Percentiles rank a stretch among this genome's conserved stretches.
Conservation (phyloP, 2,888 invertebrate genomes). For the Andrena camellia region DNA sequence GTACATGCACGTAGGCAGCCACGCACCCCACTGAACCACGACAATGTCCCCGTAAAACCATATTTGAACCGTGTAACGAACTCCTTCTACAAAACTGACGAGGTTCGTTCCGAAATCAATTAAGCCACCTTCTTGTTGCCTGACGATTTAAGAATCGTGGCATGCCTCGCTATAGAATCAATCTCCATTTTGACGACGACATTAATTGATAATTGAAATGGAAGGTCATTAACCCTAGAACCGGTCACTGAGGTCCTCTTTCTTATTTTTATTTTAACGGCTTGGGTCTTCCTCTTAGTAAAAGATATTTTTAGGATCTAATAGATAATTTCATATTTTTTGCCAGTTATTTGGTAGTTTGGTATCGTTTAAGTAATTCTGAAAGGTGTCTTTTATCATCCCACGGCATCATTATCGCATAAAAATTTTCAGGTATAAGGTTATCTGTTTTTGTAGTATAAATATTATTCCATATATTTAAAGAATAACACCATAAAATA, state of each 20-base stretch:
- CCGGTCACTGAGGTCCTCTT: not conserved
- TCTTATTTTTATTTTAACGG: not conserved
- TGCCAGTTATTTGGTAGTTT: no score
- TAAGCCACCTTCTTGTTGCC: not conserved
- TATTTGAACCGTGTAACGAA: slow-evolving; percentile 27
- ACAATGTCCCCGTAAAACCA: slow-evolving; percentile 8
- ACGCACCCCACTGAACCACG: slow-evolving; percentile 19
- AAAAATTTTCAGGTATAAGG: no score
- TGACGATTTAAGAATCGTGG: not conserved
- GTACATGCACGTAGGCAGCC: not conserved
- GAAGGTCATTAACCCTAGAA: not conserved
- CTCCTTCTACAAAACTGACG: not conserved
- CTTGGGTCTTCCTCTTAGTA: no score
- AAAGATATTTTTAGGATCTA: no score
- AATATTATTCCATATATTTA: no score
- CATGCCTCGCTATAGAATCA: not conserved
- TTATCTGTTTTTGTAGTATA: no score
- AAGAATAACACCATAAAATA: not conserved
- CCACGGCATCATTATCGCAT: no score
- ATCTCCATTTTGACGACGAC: not conserved
- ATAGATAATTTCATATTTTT: no score
- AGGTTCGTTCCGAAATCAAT: not conserved
- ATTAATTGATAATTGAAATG: not conserved
- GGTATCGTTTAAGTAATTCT: no score
- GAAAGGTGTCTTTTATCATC: no score